Percentiles rank a stretch among this genome's conserved stretches.
Conservation (phyloP, 2,113 vertebrate species). For the Anthoscopus minutus region DNA sequence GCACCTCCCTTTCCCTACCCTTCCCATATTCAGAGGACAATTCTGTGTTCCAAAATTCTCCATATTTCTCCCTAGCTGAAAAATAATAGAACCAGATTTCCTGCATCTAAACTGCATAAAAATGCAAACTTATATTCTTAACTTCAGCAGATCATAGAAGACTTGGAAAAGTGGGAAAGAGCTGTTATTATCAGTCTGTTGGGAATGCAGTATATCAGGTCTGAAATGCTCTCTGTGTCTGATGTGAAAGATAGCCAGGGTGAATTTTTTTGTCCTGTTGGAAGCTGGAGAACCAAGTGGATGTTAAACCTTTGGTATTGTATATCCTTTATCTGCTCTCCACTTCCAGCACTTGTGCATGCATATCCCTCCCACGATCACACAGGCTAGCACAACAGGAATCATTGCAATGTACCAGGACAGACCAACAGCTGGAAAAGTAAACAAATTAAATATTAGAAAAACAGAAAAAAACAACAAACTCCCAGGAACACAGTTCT, state of each 20-base stretch:
- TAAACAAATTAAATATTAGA: not conserved
- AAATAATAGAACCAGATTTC: not conserved
- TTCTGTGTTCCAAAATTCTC: not conserved
- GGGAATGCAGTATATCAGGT: not conserved
- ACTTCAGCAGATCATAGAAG: not conserved
- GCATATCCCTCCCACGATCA: slow-evolving; percentile 62
- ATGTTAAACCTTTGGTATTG: slow-evolving; percentile 34
- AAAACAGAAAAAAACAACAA: not conserved
- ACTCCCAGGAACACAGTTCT: not conserved
- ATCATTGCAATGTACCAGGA: slow-evolving; percentile 66
- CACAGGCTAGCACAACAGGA: slow-evolving; percentile 35
- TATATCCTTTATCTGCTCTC: slow-evolving; percentile 47
- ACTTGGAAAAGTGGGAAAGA: not conserved
- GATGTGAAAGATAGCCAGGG: not conserved
- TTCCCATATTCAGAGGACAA: not conserved
- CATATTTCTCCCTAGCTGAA: not conserved
- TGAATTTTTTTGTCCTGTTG: not conserved
- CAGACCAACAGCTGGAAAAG: slow-evolving; percentile 61
- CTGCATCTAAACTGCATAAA: not conserved
- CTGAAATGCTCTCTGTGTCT: not conserved
- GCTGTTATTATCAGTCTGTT: not conserved
- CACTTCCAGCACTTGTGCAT: slow-evolving; percentile 52
- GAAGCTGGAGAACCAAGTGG: not conserved
- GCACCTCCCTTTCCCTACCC: not conserved
- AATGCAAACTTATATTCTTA: not conserved